phyloP scores from a whole-genome alignment of 2,888 invertebrate genomes.

The Spatulosminthurus flaviceps region DNA sequence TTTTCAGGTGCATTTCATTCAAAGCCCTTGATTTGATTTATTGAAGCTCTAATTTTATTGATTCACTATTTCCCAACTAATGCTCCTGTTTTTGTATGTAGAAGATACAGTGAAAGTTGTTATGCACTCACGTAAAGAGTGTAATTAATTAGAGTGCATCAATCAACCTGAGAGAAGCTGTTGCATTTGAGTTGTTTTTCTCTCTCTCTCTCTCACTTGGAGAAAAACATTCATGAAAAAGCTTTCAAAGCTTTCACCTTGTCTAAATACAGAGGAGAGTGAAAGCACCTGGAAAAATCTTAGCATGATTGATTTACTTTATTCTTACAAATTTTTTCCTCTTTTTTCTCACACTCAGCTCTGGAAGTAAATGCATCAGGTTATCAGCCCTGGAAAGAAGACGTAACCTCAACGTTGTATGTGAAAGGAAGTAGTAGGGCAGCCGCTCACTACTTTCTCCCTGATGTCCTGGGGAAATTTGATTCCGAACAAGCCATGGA shows the following conservation, averaged over 20 bases:
- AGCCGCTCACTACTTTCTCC: not conserved
- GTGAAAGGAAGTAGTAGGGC: slow-evolving; percentile 47
- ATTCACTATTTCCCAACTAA: too few species aligned
- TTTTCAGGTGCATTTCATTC: too few species aligned
- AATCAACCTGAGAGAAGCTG: not conserved
- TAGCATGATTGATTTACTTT: not conserved
- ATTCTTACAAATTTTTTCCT: slow-evolving; percentile 22
- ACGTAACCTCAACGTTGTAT: slow-evolving; percentile 57
- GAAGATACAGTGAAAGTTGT: too few species aligned
- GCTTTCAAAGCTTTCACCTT: too few species aligned
- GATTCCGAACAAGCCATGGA: not conserved
- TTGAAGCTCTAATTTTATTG: too few species aligned
- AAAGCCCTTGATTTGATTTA: too few species aligned
- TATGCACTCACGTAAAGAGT: too few species aligned
- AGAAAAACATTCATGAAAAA: too few species aligned
- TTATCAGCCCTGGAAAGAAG: slow-evolving; percentile 58
- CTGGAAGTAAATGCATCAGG: slow-evolving; percentile 59
- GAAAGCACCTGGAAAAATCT: not conserved
- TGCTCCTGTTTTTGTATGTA: too few species aligned
- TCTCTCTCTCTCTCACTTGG: too few species aligned
- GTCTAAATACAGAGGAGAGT: too few species aligned
- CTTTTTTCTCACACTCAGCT: slow-evolving; percentile 45
- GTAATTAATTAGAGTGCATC: slow-evolving; percentile 13
- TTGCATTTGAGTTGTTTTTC: not conserved
- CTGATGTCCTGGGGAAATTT: not conserved